Evolutionary conservation across 2,113 vertebrate genomes (phyloP).

Genomic region (Uria aalge): DNA sequence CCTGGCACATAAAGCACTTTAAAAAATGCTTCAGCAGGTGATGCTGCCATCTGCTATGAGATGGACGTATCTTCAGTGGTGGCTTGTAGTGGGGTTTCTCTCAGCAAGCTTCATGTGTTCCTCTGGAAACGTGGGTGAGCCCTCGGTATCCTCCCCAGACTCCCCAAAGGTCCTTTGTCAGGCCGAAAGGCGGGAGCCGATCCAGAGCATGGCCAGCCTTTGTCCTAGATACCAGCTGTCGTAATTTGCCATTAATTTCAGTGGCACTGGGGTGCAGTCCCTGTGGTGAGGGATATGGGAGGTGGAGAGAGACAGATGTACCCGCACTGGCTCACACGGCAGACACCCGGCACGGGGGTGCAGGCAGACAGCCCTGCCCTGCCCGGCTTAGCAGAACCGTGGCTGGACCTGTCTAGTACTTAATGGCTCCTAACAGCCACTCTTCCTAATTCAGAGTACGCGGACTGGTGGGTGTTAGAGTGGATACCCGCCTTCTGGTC

Average conservation of each 20-base stretch:
- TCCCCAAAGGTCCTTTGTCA: neutral
- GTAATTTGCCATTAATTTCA: neutral
- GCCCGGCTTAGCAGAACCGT: neutral
- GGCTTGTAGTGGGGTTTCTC: neutral
- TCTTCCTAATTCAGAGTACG: neutral
- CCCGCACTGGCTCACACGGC: rapidly evolving
- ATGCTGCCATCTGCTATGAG: neutral
- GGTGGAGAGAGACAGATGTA: neutral
- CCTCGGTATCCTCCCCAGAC: neutral
- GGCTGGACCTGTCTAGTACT: neutral
- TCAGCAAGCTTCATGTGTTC: neutral
- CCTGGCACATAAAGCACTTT: neutral
- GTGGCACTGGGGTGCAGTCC: neutral
- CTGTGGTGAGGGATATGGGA: rapidly evolving
- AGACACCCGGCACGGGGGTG: neutral
- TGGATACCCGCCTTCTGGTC: neutral
- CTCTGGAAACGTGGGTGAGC: neutral
- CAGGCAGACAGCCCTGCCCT: neutral
- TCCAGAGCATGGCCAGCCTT: neutral
- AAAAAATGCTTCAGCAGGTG: neutral
- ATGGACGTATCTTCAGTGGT: neutral
- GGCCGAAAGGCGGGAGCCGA: neutral
- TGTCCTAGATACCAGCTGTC: neutral
- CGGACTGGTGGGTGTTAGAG: neutral
- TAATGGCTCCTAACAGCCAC: neutral